Percentiles rank a stretch among this genome's conserved stretches.
These are phyloP conservation scores for Protonemura montana DNA, from an alignment of 2,888 invertebrate genomes.

Conservation along the genomic window DNA sequence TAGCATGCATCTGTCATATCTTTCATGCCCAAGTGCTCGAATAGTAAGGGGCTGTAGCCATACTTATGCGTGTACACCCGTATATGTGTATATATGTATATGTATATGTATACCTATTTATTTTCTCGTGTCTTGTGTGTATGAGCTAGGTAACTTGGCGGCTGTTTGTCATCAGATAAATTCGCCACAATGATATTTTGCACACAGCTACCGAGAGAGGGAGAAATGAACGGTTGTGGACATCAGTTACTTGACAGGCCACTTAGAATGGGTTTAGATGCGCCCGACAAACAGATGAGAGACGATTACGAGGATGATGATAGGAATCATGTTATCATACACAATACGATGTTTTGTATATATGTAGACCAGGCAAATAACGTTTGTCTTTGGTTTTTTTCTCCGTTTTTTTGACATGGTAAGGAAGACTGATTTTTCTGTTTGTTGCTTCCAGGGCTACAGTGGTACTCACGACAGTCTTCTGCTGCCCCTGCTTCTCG, in stretches of 20 bases:
- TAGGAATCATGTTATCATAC: background rate
- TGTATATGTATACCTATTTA: background rate
- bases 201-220: background rate
- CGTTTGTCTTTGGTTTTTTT: too few species aligned
- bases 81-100: background rate
- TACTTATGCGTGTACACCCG: background rate
- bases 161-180: background rate
- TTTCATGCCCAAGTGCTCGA: constrained; percentile 7
- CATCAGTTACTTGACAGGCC: background rate
- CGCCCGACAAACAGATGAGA: background rate
- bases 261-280: background rate
- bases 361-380: background rate
- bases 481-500: constrained; percentile 62
- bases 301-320: background rate
- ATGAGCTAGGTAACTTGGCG: background rate
- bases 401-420: too few species aligned
- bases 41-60: background rate
- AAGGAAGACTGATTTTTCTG: background rate
- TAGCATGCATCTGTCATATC: background rate
- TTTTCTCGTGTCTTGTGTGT: background rate
- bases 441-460: constrained; percentile 62
- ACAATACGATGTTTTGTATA: background rate
- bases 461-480: constrained; percentile 68
- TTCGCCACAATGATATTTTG: background rate
- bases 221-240: background rate